Evolutionary conservation across 2,113 vertebrate species (phyloP), one percentile per base, ranked within the genome.

Genomic region (Cichladusa arquata): DNA sequence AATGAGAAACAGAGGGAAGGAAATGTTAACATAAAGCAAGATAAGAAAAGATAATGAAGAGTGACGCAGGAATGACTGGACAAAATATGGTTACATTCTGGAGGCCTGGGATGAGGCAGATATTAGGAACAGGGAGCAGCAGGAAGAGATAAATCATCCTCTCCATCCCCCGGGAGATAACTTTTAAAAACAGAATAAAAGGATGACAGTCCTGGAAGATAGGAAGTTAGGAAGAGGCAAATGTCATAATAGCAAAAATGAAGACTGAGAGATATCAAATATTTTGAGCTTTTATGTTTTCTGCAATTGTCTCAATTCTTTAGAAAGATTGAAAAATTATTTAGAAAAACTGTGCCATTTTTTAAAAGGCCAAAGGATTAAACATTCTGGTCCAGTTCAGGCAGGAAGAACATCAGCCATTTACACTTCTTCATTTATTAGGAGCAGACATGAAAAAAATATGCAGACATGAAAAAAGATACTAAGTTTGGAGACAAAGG

Each of bases 141-240:
- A 92, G 95, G 95, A 97, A 94, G 86, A 86, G 50, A 92, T 94
- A 95, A 95, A 95, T 95, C 80, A 92, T 44, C 19, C 47, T 58
- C 33, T 77, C 19, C 38, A 83, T 82, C 76, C 62, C 11, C 29
- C 29, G 73, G 57, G 40, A 50, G 57, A 92, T 45, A 84, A 89
- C 2, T 3, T 81, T 72, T 81, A 74, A 86, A 95, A 95, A 85
- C 29, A 91, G 89, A 93, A 54, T 38, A 66, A 82, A 95, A 87
- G 61, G 45, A 85, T 62, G 54, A 61, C 6, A 73, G 38, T 51
- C 29, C 26, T 79, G 45, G 45, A 92, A 76, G 62, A 95, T 0
- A 82, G 73, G 19, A 81, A 23, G n/a, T 73, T 77, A 73, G 38
- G 36, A 95, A 86, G 38, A 88, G 47, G 25, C 45, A 93, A 92